Base-by-base conservation (phyloP, 2,888 invertebrate genomes). In the Azorinus chamasolen region DNA sequence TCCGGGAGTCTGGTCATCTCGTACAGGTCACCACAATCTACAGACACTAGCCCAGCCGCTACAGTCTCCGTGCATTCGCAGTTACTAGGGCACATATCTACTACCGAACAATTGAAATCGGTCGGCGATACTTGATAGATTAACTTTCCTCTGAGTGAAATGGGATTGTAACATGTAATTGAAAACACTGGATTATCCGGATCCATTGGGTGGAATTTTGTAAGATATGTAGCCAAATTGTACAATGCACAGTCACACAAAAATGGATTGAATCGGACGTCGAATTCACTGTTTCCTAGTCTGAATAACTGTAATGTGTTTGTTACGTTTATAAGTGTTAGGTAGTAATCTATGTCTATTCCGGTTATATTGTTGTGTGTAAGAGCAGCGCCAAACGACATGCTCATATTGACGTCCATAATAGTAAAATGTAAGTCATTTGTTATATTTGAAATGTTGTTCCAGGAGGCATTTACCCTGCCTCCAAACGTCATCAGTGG, bases 181-280 rank as follows among this genome's bases (percentile, higher is more conserved):
- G 64, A 54, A 61, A 72, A 78, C 16, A 72, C 37, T 12, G 72
- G 64, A 25, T 64, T 69, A 41, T 72, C 55, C 5, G 71, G 66
- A 25, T 78, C 77, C 48, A 72, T 63, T 0, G 8, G 10, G 27
- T 51, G 24, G 41, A 59, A 72, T 16, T n/a, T 8, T 20, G 22
- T 20, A 1, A 78, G n/a, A 2, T 22, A 2, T 37, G 32, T 18
- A 4, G 72, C 68, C 22, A 69, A 8, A 1, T 6, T 18, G 37
- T 63, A 72, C 43, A 78, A 53, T 8, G 10, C 18, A 58, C 77
- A 78, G 39, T 78, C 77, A 54, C 77, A 78, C 12, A 72, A 59
- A 20, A 72, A 61, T 16, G 77, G 77, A 43, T 78, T 78, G 54
- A 72, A 78, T 20, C 77, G 43, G 0, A 54, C 0, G 55, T 78